phyloP scores from a whole-genome alignment of 1,140 invertebrate species.

The Drosophila pectinifera region DNA sequence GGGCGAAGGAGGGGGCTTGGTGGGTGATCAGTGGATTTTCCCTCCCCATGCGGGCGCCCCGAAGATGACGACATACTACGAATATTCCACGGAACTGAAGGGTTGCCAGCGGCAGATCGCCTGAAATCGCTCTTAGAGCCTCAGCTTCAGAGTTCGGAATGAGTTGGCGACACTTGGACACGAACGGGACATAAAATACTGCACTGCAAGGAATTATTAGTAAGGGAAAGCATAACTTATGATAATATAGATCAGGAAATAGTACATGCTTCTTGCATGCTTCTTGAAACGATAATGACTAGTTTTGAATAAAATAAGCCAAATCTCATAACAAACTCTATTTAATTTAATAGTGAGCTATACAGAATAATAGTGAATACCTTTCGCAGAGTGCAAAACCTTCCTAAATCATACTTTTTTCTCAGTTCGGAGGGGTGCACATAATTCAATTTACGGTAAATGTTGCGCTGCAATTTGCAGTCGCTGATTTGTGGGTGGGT shows the following conservation, averaged over 20 bases:
- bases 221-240: too few species aligned
- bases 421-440: background rate
- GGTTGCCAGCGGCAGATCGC: slow-evolving; percentile 54
- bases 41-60: slow-evolving; percentile 73
- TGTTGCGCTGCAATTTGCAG: slow-evolving; percentile 41
- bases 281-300: background rate
- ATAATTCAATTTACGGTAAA: slow-evolving; percentile 70
- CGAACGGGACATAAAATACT: slow-evolving; percentile 29
- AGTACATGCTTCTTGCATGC: too few species aligned
- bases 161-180: slow-evolving; percentile 72
- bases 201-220: background rate
- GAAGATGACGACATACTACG: slow-evolving; percentile 52
- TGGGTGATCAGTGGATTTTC: slow-evolving; percentile 33
- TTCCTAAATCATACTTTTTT: background rate
- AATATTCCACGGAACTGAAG: slow-evolving; percentile 51
- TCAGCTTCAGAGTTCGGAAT: slow-evolving; percentile 3
- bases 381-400: background rate
- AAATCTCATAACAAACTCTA: background rate
- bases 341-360: background rate
- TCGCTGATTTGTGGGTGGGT: slow-evolving; percentile 43
- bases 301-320: too few species aligned
- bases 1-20: too few species aligned
- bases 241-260: background rate
- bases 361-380: too few species aligned
- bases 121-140: slow-evolving; percentile 17